A percentile compares a stretch with the other conserved stretches of the same genome.
Evolutionary conservation across 2,888 invertebrate genomes (phyloP).

Genomic region (Pachymerium ferrugineum): DNA sequence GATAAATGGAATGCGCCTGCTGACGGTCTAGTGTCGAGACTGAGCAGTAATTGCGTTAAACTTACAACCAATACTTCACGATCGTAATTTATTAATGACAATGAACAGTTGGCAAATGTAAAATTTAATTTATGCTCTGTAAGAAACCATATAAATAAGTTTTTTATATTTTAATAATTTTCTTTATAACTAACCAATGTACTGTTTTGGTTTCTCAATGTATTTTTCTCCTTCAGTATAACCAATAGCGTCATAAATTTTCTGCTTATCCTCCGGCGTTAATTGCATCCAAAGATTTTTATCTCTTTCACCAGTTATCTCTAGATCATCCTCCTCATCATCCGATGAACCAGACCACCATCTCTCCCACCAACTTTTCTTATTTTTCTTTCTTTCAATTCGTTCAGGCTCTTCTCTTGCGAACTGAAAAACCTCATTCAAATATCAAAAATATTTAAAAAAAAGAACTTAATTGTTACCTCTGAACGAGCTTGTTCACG

Average conservation of each 20-base stretch:
- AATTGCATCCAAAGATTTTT: constrained; percentile 58
- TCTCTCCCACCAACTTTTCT: constrained; percentile 34
- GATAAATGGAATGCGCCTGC: constrained; percentile 64
- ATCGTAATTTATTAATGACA: constrained; percentile 62
- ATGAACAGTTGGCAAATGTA: constrained; percentile 65
- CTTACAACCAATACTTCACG: constrained; percentile 67
- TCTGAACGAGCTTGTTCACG: constrained; percentile 72
- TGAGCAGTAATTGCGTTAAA: constrained; percentile 64
- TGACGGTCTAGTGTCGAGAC: constrained; percentile 62
- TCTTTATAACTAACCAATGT: constrained; percentile 36
- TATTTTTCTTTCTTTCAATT: constrained; percentile 38
- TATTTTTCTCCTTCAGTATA: constrained; percentile 52
- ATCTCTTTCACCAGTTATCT: constrained; percentile 55
- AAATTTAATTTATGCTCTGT: constrained; percentile 70
- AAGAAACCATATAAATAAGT: constrained; percentile 40
- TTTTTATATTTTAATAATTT: background rate
- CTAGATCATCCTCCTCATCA: constrained; percentile 43
- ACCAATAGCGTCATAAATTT: constrained; percentile 59
- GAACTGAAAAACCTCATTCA: constrained; percentile 40
- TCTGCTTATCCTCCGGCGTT: constrained; percentile 59
- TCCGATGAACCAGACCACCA: constrained; percentile 32
- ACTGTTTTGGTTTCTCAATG: constrained; percentile 37
- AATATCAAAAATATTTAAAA: background rate
- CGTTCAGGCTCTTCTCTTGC: constrained; percentile 41
- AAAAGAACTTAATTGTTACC: constrained; percentile 51